Percentiles rank a stretch among this genome's conserved stretches.
These are phyloP conservation scores for Pyrrhosoma nymphula DNA, from an alignment of 2,888 invertebrate genomes.

Conservation along the genomic window DNA sequence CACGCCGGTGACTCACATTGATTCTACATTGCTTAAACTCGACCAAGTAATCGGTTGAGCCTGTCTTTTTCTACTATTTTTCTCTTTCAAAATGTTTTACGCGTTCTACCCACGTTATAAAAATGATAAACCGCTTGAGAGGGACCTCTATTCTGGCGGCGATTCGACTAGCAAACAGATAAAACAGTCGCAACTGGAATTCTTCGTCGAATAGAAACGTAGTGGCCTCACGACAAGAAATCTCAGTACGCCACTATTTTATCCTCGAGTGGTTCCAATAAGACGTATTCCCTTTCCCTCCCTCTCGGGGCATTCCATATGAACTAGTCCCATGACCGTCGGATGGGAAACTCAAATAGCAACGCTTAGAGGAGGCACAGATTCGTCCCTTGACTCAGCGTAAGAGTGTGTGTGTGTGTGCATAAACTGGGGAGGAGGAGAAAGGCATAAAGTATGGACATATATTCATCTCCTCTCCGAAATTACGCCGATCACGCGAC, in stretches of 20 bases:
- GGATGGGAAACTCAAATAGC: too few species aligned
- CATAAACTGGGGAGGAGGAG: neutral
- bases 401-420: neutral
- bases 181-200: neutral
- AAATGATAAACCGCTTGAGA: too few species aligned
- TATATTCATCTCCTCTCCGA: neutral
- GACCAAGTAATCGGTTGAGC: too few species aligned
- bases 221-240: neutral
- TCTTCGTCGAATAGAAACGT: neutral
- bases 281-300: neutral
- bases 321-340: too few species aligned
- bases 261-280: neutral
- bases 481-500: slow-evolving; percentile 5
- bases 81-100: too few species aligned
- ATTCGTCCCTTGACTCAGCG: neutral
- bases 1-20: too few species aligned
- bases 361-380: too few species aligned
- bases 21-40: too few species aligned
- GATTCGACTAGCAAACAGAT: neutral
- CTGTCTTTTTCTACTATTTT: too few species aligned
- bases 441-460: neutral
- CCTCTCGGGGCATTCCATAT: too few species aligned
- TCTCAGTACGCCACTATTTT: neutral
- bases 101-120: too few species aligned
- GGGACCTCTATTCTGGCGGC: too few species aligned